These are phyloP conservation scores for Phyllostomus discolor DNA, from an alignment of 2,113 vertebrate genomes.

Conservation along the genomic window DNA sequence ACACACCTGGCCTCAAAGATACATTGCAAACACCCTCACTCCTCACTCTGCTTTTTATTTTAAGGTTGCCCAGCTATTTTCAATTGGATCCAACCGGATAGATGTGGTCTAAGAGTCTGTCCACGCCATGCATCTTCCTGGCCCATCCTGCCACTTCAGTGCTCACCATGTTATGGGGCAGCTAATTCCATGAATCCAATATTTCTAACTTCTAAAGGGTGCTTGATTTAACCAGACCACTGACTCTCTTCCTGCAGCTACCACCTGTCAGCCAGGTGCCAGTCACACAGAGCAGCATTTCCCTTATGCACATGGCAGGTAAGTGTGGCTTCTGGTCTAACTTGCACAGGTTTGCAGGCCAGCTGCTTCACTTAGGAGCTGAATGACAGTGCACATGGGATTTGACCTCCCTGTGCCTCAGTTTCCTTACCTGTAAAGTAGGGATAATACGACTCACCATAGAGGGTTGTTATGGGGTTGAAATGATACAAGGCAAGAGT, in stretches of 20 bases:
- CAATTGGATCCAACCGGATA: neutral
- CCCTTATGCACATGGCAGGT: accelerated
- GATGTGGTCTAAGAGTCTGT: neutral
- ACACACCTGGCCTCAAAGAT: neutral
- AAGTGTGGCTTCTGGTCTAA: accelerated
- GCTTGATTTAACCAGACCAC: neutral
- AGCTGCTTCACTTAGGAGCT: neutral
- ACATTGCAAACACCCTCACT: too few relatives aligned
- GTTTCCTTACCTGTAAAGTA: neutral
- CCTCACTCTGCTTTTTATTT: neutral
- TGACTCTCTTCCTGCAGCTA: neutral
- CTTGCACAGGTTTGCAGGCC: accelerated
- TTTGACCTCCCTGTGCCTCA: neutral
- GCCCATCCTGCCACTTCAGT: accelerated
- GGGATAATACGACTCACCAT: neutral
- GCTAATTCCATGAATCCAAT: neutral
- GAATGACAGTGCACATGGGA: accelerated
- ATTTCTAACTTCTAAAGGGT: neutral
- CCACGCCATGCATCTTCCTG: neutral
- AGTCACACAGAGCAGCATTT: accelerated
- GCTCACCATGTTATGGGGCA: neutral
- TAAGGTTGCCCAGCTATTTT: neutral
- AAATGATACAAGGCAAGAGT: neutral
- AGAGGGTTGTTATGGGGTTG: neutral
- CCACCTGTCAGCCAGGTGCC: neutral